Evolutionary conservation across 1,140 invertebrate genomes (phyloP).

Genomic region (Pomacea maculata): DNA sequence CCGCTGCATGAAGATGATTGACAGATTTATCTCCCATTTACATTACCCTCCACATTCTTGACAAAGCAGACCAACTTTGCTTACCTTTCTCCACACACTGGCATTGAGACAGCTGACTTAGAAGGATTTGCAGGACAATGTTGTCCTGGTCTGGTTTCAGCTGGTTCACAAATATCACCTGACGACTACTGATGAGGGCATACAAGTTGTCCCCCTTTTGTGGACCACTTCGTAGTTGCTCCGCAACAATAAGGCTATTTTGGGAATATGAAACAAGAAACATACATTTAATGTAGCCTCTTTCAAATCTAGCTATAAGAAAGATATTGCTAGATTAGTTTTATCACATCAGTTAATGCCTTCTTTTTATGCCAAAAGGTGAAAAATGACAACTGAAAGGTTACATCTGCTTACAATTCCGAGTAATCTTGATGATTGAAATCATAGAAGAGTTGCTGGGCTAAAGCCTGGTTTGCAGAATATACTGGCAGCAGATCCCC

Average conservation of each 20-base stretch:
- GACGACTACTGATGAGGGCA: slow-evolving; percentile 80
- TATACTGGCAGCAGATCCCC: slow-evolving; percentile 86
- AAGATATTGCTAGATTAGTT: neutral
- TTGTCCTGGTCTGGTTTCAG: slow-evolving; percentile 66
- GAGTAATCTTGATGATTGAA: slow-evolving; percentile 81
- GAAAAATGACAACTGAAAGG: neutral
- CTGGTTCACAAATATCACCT: slow-evolving; percentile 79
- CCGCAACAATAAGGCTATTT: slow-evolving; percentile 80
- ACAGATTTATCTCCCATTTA: neutral
- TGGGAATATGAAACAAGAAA: too few species aligned
- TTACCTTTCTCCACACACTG: slow-evolving; percentile 25
- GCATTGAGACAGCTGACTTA: slow-evolving; percentile 44
- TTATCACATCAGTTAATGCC: too few species aligned
- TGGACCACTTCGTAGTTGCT: slow-evolving; percentile 71
- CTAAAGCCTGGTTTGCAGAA: slow-evolving; percentile 78
- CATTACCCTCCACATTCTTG: neutral
- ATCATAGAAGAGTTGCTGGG: slow-evolving; percentile 84
- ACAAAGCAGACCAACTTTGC: neutral
- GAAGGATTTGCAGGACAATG: slow-evolving; percentile 75
- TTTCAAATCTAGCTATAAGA: too few species aligned
- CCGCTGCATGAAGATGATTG: too few species aligned
- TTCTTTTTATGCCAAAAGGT: neutral
- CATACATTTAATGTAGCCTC: too few species aligned
- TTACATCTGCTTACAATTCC: slow-evolving; percentile 72
- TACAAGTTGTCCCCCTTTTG: slow-evolving; percentile 72